phyloP scores from a whole-genome alignment of 2,797 vertebrate species.

The Chanos chanos region DNA sequence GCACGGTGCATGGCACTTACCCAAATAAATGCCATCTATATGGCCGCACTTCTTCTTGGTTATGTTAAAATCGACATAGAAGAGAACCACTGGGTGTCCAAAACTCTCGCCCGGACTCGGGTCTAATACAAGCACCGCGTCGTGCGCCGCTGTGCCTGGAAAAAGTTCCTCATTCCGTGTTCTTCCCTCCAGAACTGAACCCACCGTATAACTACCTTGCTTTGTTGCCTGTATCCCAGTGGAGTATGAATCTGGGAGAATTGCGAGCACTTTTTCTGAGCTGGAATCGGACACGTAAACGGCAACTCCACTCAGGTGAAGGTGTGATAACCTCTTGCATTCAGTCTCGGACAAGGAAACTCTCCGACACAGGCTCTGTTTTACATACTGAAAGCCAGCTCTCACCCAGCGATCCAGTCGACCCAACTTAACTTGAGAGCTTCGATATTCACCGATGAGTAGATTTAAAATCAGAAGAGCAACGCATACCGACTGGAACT shows the following conservation, averaged over 20 bases:
- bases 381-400: constrained; percentile 71
- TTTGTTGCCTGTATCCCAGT: constrained; percentile 50
- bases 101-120: constrained; percentile 76
- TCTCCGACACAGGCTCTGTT: constrained; percentile 69
- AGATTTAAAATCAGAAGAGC: constrained; percentile 36
- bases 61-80: constrained; percentile 74
- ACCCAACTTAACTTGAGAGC: constrained; percentile 39
- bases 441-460: constrained; percentile 22
- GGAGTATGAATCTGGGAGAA: constrained; percentile 73
- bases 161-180: constrained; percentile 52
- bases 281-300: constrained; percentile 67
- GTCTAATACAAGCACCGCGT: constrained; percentile 74
- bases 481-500: constrained; percentile 42
- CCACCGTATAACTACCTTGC: constrained; percentile 35
- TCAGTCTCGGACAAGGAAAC: constrained; percentile 65
- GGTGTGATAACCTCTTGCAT: constrained; percentile 65
- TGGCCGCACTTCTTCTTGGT: constrained; percentile 75
- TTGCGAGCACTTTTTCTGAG: constrained; percentile 69
- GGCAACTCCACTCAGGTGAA: constrained; percentile 63
- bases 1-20: constrained; percentile 52
- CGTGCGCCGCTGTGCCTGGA: constrained; percentile 58
- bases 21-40: constrained; percentile 72
- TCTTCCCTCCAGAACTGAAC: constrained; percentile 44
- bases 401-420: constrained; percentile 72
- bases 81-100: constrained; percentile 75